Evolutionary conservation across 2,888 invertebrate genomes (phyloP), one percentile per base, ranked within the genome.

Genomic region (Ophioninae sp.): DNA sequence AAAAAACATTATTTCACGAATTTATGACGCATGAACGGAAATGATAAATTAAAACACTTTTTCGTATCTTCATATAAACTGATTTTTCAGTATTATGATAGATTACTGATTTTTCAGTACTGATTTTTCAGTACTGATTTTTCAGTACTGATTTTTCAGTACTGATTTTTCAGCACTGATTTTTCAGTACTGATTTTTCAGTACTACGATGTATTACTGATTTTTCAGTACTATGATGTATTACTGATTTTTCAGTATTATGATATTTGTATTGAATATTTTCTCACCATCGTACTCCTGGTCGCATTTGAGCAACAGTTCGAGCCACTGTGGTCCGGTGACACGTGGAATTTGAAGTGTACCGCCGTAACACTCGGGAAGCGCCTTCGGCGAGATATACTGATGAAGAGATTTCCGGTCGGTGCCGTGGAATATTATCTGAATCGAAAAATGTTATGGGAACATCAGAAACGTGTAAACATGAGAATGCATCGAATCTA

Each of bases 371-470:
- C 94, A 94, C 13, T 95, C 94, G 0, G 96, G 96, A 87, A 97
- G 93, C 88, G 95, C 95, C 89, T 96, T 96, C 0, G 96, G 95
- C 62, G 95, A 95, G 85, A 97, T 94, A 90, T 96, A 93, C 88
- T 96, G 95, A 88, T 96, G 95, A 61, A 97, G 93, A 0, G 96
- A 94, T 79, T 96, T 95, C 64, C 95, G 94, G 90, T 97, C 96
- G 7, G 94, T 95, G 61, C 97, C 97, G 91, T 97, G 96, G 94
- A 97, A 97, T 79, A 96, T 94, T 86, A 97, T 96, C 88, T 94
- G 85, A 20, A 41, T 23, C 5, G 86, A 85, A 78, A 7, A 79
- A 73, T 73, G 23, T 23, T 20, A 30, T n/a, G 20, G 6, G 30
- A 10, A 0, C 17, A 30, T n/a, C 17, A 0, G 13, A 21, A 44